Evolutionary conservation across 2,797 vertebrate species (phyloP).

Genomic region (Pangasius larnaudii): DNA sequence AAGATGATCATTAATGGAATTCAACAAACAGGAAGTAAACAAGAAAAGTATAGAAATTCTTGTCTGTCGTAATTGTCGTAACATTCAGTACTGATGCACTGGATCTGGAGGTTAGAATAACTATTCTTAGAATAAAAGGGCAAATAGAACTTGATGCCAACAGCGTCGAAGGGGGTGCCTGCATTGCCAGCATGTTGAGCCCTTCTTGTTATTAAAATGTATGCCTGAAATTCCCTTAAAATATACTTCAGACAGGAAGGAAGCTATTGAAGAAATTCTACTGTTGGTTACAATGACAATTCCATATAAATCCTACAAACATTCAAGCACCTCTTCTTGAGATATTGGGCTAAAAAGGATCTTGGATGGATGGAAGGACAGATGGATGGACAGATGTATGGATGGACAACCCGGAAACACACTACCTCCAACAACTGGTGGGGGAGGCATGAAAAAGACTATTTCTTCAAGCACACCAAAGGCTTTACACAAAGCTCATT

Average conservation of each 20-base stretch:
- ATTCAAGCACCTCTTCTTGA: background rate
- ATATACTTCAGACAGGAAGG: background rate
- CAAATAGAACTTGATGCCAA: background rate
- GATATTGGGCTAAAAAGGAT: background rate
- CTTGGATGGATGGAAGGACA: background rate
- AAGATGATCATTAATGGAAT: background rate
- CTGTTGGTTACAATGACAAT: background rate
- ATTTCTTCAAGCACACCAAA: background rate
- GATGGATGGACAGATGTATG: background rate
- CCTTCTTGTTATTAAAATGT: background rate
- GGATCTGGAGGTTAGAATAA: background rate
- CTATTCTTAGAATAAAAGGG: background rate
- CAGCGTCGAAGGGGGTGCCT: background rate
- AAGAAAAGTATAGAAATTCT: background rate
- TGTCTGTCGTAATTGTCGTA: background rate
- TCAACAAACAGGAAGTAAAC: background rate
- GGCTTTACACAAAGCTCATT: background rate
- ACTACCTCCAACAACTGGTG: background rate
- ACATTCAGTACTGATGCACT: background rate
- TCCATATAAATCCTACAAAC: background rate
- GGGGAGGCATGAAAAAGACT: background rate
- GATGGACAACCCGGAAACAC: background rate
- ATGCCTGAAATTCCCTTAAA: background rate
- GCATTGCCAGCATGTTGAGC: background rate
- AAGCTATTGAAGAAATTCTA: background rate